Base-by-base conservation (phyloP, 2,113 vertebrate species). In the Psittacus erithacus region DNA sequence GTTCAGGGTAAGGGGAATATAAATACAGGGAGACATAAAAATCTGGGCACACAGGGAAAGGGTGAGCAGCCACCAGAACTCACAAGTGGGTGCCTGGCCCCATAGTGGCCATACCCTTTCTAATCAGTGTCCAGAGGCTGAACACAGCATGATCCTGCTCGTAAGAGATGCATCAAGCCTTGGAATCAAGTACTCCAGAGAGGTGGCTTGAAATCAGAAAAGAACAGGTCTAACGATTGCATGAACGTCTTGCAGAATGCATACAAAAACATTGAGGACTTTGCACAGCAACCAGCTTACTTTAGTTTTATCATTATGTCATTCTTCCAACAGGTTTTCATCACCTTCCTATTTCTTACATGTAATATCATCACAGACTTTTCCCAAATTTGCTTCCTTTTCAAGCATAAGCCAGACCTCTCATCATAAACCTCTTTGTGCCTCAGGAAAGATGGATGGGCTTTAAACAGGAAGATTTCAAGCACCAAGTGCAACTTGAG, bases 21-120 rank as follows among this genome's bases (percentile, higher is more conserved):
- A 41, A 27, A 14, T 0, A 16, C 2, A 11, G 2, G 17, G 25
- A 35, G 15, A 10, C 39, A 2, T 3, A 18, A 14, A 38, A 39
- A 11, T 5, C 27, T 17, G 22, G 46, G 52, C 2, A 10, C 33
- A 3, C 0, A 11, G n/a, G 39, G 64, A 28, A 12, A 0, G n/a
- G 49, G 14, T 9, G 38, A 22, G 64, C 46, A 62, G 57, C 22
- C 49, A 12, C 6, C 6, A 2, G 25, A 6, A 29, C 63, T 10
- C 70, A 18, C 0, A 1, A 43, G 35, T 0, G 0, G 8, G 25
- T 10, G 29, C 5, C 35, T 18, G 31, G 39, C 31, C 39, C 25
- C 9, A 1, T 0, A 33, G 65, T 28, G 65, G 5, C 78, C 22
- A 3, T 14, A 33, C 2, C n/a, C 77, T 9, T 43, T 16, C 70